Evolutionary conservation across 2,888 invertebrate genomes (phyloP), one percentile per base, ranked within the genome.

Genomic region (Drosophila anomalipes): DNA sequence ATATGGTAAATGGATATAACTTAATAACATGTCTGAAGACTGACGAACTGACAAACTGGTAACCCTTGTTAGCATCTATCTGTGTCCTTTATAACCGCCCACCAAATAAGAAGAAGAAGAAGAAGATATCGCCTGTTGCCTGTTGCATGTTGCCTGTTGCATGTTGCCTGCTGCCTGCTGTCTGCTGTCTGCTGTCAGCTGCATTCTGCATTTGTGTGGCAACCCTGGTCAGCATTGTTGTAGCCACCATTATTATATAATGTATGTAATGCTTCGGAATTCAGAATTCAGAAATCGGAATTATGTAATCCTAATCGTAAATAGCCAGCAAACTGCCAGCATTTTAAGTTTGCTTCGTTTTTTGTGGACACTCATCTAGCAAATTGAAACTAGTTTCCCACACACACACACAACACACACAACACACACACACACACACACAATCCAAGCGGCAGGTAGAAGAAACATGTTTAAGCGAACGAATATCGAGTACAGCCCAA

Each of bases 11-110:
- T 16, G 16, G 22, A 26, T 10, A 59, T 32, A 64, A 54, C 37
- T 44, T 62, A 60, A 73, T 12, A 59, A 74, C 62, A 80, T 77
- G 80, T 77, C 79, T 73, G 54, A 80, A 77, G 79, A 77, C 80
- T 79, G 79, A 81, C 68, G 69, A 56, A 77, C 74, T 80, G 79
- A 77, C 68, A 72, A 59, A 57, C 60, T 65, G 39, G 44, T 54
- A 65, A 77, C 28, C 28, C 61, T 80, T 74, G 77, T 33, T 73
- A 53, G 69, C 63, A 69, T 60, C 75, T 52, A 39, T 57, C 37
- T 41, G 49, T 54, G 16, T 61, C 74, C 59, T 54, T 62, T 60
- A 60, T 57, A 62, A 56, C n/a, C 70, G 26, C 70, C 70, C 70
- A 62, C 70, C 61, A 70, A 62, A 49, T 9, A 54, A 22, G 14